Conservation (phyloP, 2,113 vertebrate species). For the Trinectes maculatus region DNA sequence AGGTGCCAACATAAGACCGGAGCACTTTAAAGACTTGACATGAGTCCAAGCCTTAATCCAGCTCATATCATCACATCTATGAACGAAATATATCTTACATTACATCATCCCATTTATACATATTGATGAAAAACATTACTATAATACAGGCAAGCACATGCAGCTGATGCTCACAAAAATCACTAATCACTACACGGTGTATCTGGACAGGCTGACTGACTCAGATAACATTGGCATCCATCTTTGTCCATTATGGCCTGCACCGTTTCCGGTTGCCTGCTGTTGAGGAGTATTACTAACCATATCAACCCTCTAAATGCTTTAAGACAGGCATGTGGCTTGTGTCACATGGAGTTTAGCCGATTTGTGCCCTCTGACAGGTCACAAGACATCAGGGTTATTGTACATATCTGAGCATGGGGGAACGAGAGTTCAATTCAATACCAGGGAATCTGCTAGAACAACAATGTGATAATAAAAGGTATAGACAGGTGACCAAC, state of each 20-base stretch:
- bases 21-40: constrained; percentile 44
- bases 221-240: constrained; percentile 52
- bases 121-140: constrained; percentile 28
- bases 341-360: constrained; percentile 57
- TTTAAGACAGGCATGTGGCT: constrained; percentile 64
- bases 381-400: constrained; percentile 41
- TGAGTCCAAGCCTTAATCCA: constrained; percentile 14
- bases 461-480: background rate
- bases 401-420: constrained; percentile 19
- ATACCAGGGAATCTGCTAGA: background rate
- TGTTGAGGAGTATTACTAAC: constrained; percentile 47
- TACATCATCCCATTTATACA: constrained; percentile 48
- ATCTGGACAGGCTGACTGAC: constrained; percentile 52
- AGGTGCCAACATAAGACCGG: constrained; percentile 1
- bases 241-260: constrained; percentile 68
- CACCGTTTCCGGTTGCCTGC: constrained; percentile 59
- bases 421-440: background rate
- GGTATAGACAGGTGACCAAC: background rate
- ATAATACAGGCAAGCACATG: constrained; percentile 2
- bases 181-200: constrained; percentile 2
- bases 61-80: constrained; percentile 20
- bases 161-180: background rate
- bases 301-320: constrained; percentile 61
- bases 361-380: constrained; percentile 39
- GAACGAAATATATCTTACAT: constrained; percentile 38